A percentile compares a stretch with the other conserved stretches of the same genome.
These are phyloP conservation scores for Colaptes auratus DNA, from an alignment of 2,113 vertebrate species.

Conservation along the genomic window DNA sequence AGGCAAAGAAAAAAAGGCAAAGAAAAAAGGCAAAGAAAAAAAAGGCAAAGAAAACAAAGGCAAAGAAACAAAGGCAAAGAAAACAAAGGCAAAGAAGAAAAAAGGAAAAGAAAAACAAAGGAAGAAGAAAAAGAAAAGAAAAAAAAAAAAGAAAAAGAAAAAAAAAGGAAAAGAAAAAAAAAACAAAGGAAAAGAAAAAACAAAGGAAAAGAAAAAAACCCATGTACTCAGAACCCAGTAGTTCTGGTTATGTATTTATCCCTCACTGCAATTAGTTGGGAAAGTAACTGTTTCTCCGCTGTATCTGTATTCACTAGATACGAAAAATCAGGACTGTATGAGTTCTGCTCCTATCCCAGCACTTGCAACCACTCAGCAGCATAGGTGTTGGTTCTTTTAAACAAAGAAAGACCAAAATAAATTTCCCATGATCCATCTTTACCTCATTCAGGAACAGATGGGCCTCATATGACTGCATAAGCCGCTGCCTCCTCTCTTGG, in stretches of 20 bases:
- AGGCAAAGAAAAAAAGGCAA: no score
- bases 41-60: no score
- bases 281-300: not conserved
- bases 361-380: not conserved
- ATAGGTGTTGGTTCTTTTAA: not conserved
- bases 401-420: not conserved
- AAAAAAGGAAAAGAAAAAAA: no score
- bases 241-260: not conserved
- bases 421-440: not conserved
- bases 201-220: no score
- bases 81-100: no score
- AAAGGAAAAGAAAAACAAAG: no score
- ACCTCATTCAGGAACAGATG: slow-evolving; percentile 86
- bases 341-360: not conserved
- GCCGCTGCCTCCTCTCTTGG: slow-evolving; percentile 65
- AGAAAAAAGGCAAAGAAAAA: no score
- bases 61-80: no score
- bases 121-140: no score
- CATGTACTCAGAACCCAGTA: not conserved
- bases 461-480: slow-evolving; percentile 82
- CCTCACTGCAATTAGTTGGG: not conserved
- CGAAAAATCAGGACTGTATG: not conserved
- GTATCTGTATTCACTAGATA: not conserved
- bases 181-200: not conserved
- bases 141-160: no score